Base-by-base conservation (phyloP, 1,140 invertebrate genomes). In the Brevipalpus yothersi region DNA sequence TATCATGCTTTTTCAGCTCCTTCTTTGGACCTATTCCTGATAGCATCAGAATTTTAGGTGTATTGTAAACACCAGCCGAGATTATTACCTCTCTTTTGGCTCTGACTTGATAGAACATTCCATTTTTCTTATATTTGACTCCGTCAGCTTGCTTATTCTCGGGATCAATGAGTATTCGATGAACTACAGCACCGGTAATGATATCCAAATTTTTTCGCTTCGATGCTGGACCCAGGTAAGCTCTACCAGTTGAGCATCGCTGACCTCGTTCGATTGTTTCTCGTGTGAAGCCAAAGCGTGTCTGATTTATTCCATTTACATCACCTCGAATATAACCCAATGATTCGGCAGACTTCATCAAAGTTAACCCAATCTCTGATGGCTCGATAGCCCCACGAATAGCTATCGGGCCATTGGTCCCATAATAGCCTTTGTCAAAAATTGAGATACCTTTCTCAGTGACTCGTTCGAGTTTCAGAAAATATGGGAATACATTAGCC, bases 21-120 rank as follows among this genome's bases (percentile, higher is more conserved):
- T 11, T 23, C 13, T 31, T 19, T 0, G 86, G 86, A 0, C 88
- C 88, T 1, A 93, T 77, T 0, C 89, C 92, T 5, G 86, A 90
- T 0, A 93, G 70, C 84, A 93, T 89, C 10, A 95, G 69, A 0
- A 95, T 65, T 65, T 95, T 88, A 0, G 90, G 84, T 1, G 87
- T 86, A 67, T 90, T 89, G 0, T 95, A 77, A 0, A 86, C 76
- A 0, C 92, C 91, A 0, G 80, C 86, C 12, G 84, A 86, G 5
- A 91, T 63, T 53, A 91, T 84, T 0, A 92, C 80, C 71, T 95
- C 90, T 67, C 84, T 87, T 15, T 71, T 78, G 0, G 86, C 84
- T 42, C 78, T 68, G 13, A 87, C 79, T 31, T 80, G 12, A 39
- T 17, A 39, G 13, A 15, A 5, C 2, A 13, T 19, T 19, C 31